Base-by-base conservation (phyloP, 2,888 invertebrate genomes). In the Allophyes oxyacanthae region DNA sequence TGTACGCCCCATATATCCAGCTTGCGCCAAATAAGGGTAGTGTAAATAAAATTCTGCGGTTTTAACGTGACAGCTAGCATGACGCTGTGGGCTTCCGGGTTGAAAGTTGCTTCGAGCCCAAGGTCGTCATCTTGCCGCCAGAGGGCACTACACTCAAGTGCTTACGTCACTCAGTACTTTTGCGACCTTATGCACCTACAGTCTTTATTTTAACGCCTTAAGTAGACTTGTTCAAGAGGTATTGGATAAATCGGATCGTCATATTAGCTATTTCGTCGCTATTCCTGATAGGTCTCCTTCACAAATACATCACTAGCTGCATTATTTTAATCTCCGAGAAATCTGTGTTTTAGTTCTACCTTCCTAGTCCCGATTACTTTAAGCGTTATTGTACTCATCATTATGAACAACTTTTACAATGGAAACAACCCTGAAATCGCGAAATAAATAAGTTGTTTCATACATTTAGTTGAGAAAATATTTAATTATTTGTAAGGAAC, bases 91-190 rank as follows among this genome's bases (percentile, higher is more conserved):
- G 81, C 77, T 89, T 91, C 91, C 91, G 90, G 88, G 89, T 90
- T 86, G 90, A 91, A 91, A 91, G 91, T 90, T 88, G 91, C 84
- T 85, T 84, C 77, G 77, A 65, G 63, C 70, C 78, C 90, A 90
- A 90, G 91, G 90, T 85, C 86, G 80, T 66, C 75, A 69, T 70
- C 62, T 65, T 57, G 45, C 60, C 82, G 72, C 73, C 78, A 75
- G 82, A 84, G 87, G 88, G 84, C 89, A 84, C 78, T 75, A 72
- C 73, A 67, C 51, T 73, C 78, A 70, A 72, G 71, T 74, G 66
- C 79, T 83, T 76, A 81, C 87, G 87, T 86, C 85, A 87, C 67
- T 61, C 42, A n/a, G 36, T 53, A 64, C 55, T 64, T 56, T 53
- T 45, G 52, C 53, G 62, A 64, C 69, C 72, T 69, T 66, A 66